Evolutionary conservation across 2,888 invertebrate genomes (phyloP).

Genomic region (Drosophila prostipennis): DNA sequence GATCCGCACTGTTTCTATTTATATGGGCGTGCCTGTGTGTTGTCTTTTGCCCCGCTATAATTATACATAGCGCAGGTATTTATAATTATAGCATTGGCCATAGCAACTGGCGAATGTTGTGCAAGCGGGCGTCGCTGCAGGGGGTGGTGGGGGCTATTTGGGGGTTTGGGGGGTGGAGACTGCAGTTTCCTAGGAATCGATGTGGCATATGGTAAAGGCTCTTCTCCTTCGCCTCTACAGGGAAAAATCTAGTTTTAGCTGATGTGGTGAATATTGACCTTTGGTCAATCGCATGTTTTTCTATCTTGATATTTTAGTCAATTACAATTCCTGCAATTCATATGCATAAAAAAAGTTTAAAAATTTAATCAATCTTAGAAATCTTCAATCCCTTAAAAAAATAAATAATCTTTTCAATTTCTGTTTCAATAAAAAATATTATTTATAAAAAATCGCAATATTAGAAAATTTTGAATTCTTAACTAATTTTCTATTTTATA

Average conservation of each 20-base stretch:
- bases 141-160: constrained; percentile 5
- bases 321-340: no score
- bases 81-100: constrained; percentile 68
- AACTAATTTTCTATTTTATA: no score
- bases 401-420: no score
- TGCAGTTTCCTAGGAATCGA: constrained; percentile 56
- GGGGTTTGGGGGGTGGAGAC: constrained; percentile 2
- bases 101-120: constrained; percentile 49
- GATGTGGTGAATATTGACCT: background rate
- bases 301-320: background rate
- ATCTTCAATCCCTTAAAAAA: no score
- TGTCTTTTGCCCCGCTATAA: constrained; percentile 68
- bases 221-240: constrained; percentile 4
- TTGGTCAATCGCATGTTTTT: background rate
- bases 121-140: constrained; percentile 39
- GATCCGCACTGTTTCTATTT: constrained; percentile 57
- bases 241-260: background rate
- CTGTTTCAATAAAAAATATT: no score
- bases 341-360: background rate
- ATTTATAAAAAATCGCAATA: no score
- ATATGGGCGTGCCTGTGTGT: constrained; percentile 66
- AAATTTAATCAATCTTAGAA: no score
- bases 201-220: constrained; percentile 22
- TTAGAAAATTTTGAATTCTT: no score
- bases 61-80: constrained; percentile 68